Conservation (phyloP, 2,113 vertebrate genomes). For the Chaetops frenatus region DNA sequence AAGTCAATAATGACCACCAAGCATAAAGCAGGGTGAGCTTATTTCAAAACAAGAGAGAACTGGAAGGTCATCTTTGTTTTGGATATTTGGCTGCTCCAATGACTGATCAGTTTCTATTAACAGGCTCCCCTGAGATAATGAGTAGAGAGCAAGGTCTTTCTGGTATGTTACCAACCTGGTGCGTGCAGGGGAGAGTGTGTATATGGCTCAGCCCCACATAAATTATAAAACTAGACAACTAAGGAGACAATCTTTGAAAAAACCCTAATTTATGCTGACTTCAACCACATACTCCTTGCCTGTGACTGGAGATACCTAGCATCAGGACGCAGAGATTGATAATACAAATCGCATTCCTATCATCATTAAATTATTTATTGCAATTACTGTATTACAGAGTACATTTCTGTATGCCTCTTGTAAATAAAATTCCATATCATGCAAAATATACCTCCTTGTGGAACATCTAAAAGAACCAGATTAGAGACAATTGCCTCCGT, state of each 20-base stretch:
- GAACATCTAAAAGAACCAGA: neutral
- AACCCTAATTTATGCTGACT: too few relatives aligned
- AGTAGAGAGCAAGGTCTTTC: neutral
- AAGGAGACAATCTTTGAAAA: neutral
- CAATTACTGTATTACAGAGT: neutral
- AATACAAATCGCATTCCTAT: neutral
- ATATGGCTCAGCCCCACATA: neutral
- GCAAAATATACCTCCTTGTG: neutral
- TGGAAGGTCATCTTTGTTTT: neutral
- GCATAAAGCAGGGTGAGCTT: neutral
- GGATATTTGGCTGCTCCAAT: neutral
- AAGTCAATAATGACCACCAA: neutral
- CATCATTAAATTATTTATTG: neutral
- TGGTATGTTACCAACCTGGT: neutral
- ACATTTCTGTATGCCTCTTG: neutral
- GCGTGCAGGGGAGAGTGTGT: neutral
- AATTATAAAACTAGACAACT: neutral
- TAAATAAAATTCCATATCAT: neutral
- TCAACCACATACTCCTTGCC: neutral
- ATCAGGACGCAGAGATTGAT: neutral
- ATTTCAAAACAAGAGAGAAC: neutral
- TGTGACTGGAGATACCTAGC: neutral
- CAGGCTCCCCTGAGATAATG: neutral
- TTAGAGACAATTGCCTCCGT: neutral
- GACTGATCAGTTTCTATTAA: neutral